Evolutionary conservation across 53 echinoderm and acorn worm species (phyloP), one percentile per base, ranked within the genome.

Genomic region (Mesocentrotus franciscanus): DNA sequence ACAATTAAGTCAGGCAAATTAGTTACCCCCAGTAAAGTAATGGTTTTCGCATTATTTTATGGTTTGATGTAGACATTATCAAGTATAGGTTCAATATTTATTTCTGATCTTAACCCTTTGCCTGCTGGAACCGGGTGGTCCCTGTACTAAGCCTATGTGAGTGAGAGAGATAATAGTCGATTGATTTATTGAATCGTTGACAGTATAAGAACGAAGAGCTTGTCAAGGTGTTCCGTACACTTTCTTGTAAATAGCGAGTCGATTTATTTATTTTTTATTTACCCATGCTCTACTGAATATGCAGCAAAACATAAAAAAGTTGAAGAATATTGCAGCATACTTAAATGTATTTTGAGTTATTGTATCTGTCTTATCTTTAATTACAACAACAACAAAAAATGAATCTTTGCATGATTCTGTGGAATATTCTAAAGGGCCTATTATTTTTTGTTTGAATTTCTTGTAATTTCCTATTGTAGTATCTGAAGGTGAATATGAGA

Each of bases 1-100:
- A 85, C 56, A 55, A 55, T 85, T 29, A 85, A 87, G 29, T 58
- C 87, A 87, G 87, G 59, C 87, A 87, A 87, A 87, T 87, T 87
- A 27, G 26, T 57, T 57, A 87, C 8, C n/a, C 27, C 14, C n/a
- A 26, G 27, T 58, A 11, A 56, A 87, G 87, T 87, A 57, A 87
- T 87, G 59, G 22, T 49, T 84, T 84, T 84, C 35, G 6, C 9
- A 49, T 20, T 49, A 42, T 87, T 58, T 87, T 87, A 11, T 58
- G 26, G 11, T 35, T 87, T 87, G 87, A 57, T 81, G 7, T 81
- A 39, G 22, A 18, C 20, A 18, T 74, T 12, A 30, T 42, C 2
- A 33, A 78, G 42, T 42, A 36, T 20, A 81, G 42, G 36, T 18
- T 33, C 4, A 33, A 49, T 49, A 5, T 49, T 76, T 76, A 76